Base-by-base conservation (phyloP, 1,140 invertebrate species). In the Drosophila murphyi region DNA sequence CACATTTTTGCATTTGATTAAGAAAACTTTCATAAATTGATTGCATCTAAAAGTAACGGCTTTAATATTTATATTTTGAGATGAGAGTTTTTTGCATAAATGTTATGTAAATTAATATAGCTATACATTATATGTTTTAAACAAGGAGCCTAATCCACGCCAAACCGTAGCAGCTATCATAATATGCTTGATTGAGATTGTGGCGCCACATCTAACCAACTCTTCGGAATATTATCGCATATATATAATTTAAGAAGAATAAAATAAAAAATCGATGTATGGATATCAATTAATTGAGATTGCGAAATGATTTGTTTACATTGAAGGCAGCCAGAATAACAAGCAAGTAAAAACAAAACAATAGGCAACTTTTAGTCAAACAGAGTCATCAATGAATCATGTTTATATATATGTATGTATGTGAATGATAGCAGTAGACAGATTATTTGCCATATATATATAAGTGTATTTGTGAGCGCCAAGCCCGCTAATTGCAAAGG, bases 401-500 rank as follows among this genome's bases (percentile, higher is more conserved):
- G 48, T 32, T 10, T 50, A 10, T 39, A 60, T 43, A 10, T 32
- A 43, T 10, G 3, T 43, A 20, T 69, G 75, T 76, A 72, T 85
- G 80, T 72, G 76, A 76, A 55, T 47, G 57, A 70, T 54, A 74
- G 62, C 67, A 79, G 48, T 65, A 64, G 67, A 61, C 55, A 65
- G 56, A 67, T 67, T 48, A 54, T 68, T 51, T 7, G 50, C 51
- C 67, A 56, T 61, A 37, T 48, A 28, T 34, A 63, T 75, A 61
- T 54, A 37, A 39, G 8, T 59, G 35, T 41, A 34, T 2, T 35
- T 37, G 8, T 35, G 51, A n/a, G 2, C 3, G 10, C 5, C 10
- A 54, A 69, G 39, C 32, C 29, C 48, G 82, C 75, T 82, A 82
- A 87, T 79, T 87, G 67, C 67, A 37, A 68, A 68, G 52, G 41